Percentiles rank a stretch among this genome's conserved stretches.
Conservation (phyloP, 1,140 invertebrate species). For the Ctenoplectra terminalis region DNA sequence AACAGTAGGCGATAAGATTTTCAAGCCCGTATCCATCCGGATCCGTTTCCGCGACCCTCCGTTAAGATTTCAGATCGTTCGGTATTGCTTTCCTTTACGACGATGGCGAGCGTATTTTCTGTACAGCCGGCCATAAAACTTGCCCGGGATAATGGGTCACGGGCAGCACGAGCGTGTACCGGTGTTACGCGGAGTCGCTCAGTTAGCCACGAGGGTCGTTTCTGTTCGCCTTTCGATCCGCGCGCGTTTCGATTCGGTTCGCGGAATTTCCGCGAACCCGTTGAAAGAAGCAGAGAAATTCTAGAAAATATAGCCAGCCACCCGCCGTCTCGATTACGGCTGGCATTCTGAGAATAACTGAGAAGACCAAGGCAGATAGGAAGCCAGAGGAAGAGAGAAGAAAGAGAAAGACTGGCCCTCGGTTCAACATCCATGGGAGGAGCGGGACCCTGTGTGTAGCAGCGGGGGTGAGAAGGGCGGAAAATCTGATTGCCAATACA, state of each 20-base stretch:
- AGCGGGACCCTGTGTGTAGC: conserved; percentile 43
- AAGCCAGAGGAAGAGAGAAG: background rate
- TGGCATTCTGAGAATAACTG: conserved; percentile 71
- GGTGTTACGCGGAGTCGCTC: background rate
- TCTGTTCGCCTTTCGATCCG: background rate
- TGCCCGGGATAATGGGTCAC: background rate
- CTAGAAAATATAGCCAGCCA: conserved; percentile 57
- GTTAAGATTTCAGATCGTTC: background rate
- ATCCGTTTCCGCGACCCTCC: background rate
- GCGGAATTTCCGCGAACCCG: conserved; percentile 49
- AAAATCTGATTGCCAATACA: conserved; percentile 81
- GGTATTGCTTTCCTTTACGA: conserved; percentile 7
- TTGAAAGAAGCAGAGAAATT: conserved; percentile 32
- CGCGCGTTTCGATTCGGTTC: conserved; percentile 20
- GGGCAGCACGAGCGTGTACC: background rate
- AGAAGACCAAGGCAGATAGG: background rate
- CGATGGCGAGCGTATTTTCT: conserved; percentile 15
- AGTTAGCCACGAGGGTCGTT: background rate
- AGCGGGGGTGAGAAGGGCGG: conserved; percentile 59
- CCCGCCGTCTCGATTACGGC: conserved; percentile 27
- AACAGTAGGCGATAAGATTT: no score
- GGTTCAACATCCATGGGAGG: conserved; percentile 24
- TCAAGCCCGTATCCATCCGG: no score
- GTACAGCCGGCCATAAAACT: conserved; percentile 16
- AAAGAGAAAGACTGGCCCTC: conserved; percentile 6